Evolutionary conservation across 2,113 vertebrate genomes (phyloP).

Genomic region (Epinephelus lanceolatus): DNA sequence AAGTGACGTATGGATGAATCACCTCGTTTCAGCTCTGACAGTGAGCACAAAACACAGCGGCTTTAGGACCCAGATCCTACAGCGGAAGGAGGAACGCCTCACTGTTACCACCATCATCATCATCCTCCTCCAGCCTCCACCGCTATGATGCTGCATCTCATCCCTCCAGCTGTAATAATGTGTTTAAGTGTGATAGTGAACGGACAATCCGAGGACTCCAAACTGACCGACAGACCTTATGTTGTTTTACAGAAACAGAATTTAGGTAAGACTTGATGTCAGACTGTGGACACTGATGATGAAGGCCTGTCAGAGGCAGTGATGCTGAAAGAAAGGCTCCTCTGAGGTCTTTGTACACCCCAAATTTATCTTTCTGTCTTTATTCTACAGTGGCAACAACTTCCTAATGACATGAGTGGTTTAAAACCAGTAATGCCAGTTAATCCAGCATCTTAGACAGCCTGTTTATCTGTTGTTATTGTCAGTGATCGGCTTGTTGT

Average conservation of each 20-base stretch:
- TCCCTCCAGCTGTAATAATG: slow-evolving; percentile 42
- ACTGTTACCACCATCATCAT: background rate
- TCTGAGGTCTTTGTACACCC: background rate
- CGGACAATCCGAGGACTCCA: slow-evolving; percentile 68
- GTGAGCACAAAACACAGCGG: accelerated
- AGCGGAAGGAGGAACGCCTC: slow-evolving; percentile 50
- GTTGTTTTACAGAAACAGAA: slow-evolving; percentile 88
- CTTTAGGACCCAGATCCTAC: slow-evolving; percentile 78
- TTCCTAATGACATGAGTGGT: background rate
- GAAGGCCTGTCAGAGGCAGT: background rate
- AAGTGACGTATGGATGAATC: background rate
- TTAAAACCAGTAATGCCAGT: background rate
- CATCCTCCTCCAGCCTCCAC: slow-evolving; percentile 25
- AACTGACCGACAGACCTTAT: slow-evolving; percentile 83
- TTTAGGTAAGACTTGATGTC: slow-evolving; percentile 84
- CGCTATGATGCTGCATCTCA: slow-evolving; percentile 55
- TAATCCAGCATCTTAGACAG: too few relatives aligned
- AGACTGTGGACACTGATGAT: background rate
- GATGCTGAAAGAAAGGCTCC: background rate
- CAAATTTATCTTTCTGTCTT: background rate
- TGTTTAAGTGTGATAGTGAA: slow-evolving; percentile 36
- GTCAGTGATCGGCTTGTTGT: background rate
- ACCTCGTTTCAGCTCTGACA: background rate
- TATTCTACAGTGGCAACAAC: background rate
- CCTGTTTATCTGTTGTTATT: background rate